Evolutionary conservation across 2,888 invertebrate genomes (phyloP), one percentile per base, ranked within the genome.

Genomic region (Allolobophora icterica): DNA sequence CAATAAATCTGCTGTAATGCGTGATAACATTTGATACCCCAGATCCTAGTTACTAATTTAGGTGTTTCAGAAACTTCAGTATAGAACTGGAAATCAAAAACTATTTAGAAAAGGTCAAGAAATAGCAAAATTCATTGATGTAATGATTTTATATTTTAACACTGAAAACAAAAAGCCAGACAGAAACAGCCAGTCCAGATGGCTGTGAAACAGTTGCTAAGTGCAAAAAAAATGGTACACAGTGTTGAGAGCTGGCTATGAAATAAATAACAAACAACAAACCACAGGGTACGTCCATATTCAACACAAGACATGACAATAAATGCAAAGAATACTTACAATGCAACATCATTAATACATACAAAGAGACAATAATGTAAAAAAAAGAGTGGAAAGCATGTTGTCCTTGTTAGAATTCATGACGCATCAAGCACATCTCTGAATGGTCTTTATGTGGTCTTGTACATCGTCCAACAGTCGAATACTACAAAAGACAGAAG

Each of bases 401-500:
- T 24, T 21, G 4, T 52, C 8, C 30, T 71, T n/a, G 52, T 52
- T n/a, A n/a, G 71, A 71, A 30, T 71, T 71, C 71, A n/a, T 71
- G 8, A 71, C 30, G 5, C n/a, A n/a, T 87, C 34, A 87, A 87
- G 87, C 87, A 87, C 90, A 94, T 93, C 94, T 93, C 90, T 94
- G 94, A 42, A 95, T 94, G 33, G 94, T 94, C 84, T 94, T 94
- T 89, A 95, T 92, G 92, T 94, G 94, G 90, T 95, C 94, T 91
- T 95, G 94, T 34, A 95, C 93, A 84, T 94, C 94, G 91, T 94
- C 94, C 92, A 94, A 93, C 38, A 96, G 58, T 97, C 95, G 97
- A 97, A 98, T 92, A 96, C 94, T 94, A 96, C 96, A 94, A 97
- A 97, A 52, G 97, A 95, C 5, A 13, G 19, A 84, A 84, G 33